Evolutionary conservation across 2,797 vertebrate species (phyloP), one percentile per base, ranked within the genome.

Genomic region (Momotus momota): DNA sequence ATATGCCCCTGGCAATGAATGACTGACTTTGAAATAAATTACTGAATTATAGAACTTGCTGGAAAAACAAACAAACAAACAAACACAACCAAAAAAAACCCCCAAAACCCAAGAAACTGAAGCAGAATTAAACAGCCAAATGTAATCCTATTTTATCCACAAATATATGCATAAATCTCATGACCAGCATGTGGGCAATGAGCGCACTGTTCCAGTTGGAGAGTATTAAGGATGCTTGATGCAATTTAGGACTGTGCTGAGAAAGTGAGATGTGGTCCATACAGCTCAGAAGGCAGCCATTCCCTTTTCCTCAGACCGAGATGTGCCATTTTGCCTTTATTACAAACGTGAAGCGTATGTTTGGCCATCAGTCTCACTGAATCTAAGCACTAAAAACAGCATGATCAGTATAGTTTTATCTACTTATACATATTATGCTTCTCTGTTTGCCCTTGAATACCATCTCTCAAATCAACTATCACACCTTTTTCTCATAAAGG

Each of bases 131-230:
- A 86, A 81, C 10, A 1, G 67, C 5, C 7, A 81, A 82, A 22
- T 33, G 8, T 12, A 64, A 60, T 3, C 2, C 12, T 74, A 17
- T 74, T 87, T 89, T 60, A 72, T 43, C 38, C 35, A 58, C 13
- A 84, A 65, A 65, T n/a, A 62, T 2, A 73, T 8, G 23, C 9
- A 77, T 27, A 82, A 85, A 73, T 57, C 7, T 57, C 57, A 71
- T 0, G 1, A 60, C 10, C 5, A 40, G 27, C 49, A 64, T 21
- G 22, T 17, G 9, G 20, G 51, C 66, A 85, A 51, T 8, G 7
- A 88, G 22, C n/a, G 6, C 13, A 61, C 6, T 2, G 1, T 33
- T 54, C 0, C 0, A 67, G 20, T 0, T 57, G 26, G 12, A 84
- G 12, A 93, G 45, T 17, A 81, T 29, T 48, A 71, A 61, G 16